A percentile compares a stretch with the other conserved stretches of the same genome.
phyloP scores from a whole-genome alignment of 2,888 invertebrate species.

The Torymus tubicola region DNA sequence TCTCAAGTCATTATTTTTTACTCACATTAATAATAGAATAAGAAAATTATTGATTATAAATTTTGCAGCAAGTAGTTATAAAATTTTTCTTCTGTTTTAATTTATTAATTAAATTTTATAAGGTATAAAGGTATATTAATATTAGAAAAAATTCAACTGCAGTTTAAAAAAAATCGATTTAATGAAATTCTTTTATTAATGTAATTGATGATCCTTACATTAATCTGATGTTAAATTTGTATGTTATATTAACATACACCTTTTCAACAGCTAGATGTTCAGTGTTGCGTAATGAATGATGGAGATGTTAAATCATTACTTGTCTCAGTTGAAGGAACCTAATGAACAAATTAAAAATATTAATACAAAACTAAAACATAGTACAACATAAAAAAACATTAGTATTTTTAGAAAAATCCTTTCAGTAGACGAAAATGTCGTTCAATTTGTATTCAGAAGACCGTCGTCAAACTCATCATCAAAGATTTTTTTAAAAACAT shows the following conservation, averaged over 20 bases:
- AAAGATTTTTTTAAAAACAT: constrained; percentile 26
- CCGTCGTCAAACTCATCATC: constrained; percentile 87
- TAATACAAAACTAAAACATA: constrained; percentile 10
- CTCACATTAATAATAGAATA: no score
- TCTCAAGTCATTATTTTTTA: no score
- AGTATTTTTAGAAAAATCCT: constrained; percentile 16
- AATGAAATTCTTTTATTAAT: constrained; percentile 51
- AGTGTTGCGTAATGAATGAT: background rate
- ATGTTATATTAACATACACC: background rate
- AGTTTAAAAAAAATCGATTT: constrained; percentile 44
- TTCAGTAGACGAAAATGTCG: constrained; percentile 69
- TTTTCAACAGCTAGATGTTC: constrained; percentile 1
- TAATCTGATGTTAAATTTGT: constrained; percentile 30
- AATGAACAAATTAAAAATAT: constrained; percentile 18
- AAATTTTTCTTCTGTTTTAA: no score
- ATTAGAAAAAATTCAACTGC: constrained; percentile 18
- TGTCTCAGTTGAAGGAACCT: constrained; percentile 13
- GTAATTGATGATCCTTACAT: constrained; percentile 46
- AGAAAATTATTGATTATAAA: no score
- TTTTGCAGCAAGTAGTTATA: no score
- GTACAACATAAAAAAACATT: background rate
- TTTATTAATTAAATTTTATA: no score
- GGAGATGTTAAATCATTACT: constrained; percentile 9
- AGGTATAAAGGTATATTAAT: no score
- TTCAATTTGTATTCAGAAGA: constrained; percentile 82